A percentile compares a stretch with the other conserved stretches of the same genome.
Evolutionary conservation across 2,797 vertebrate species (phyloP).

Genomic region (Anas bahamensis): DNA sequence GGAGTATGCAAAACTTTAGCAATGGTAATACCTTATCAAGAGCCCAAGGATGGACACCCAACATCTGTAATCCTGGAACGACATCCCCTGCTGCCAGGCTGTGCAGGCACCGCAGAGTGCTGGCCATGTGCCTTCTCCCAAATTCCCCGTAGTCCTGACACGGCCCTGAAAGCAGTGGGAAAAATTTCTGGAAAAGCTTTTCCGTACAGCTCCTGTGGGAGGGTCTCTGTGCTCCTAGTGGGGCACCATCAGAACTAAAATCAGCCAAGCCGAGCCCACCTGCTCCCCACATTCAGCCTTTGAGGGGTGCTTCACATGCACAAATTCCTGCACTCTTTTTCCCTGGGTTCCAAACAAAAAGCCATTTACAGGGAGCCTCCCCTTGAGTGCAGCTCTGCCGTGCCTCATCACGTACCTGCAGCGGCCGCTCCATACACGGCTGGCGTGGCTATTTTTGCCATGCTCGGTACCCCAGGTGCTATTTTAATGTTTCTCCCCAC

Average conservation of each 20-base stretch:
- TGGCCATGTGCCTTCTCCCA: not conserved
- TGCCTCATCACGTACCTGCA: not conserved
- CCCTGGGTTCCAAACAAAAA: not conserved
- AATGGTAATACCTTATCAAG: not conserved
- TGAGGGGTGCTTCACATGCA: not conserved
- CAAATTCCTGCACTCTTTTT: too few relatives aligned
- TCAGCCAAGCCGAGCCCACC: not conserved
- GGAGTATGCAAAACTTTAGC: not conserved
- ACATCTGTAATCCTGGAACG: too few relatives aligned
- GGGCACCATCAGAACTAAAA: not conserved
- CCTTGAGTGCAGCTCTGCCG: not conserved
- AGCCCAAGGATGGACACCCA: not conserved
- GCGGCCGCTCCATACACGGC: accelerated
- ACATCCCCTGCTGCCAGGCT: not conserved
- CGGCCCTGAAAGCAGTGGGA: not conserved
- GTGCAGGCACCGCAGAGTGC: not conserved
- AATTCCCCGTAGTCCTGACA: not conserved
- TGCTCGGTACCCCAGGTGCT: not conserved
- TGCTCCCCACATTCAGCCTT: not conserved
- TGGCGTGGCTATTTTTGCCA: not conserved
- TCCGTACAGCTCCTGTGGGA: not conserved
- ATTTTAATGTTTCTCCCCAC: not conserved
- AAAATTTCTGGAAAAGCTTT: not conserved
- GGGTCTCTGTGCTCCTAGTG: not conserved
- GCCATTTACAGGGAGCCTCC: not conserved